Base-by-base conservation (phyloP, 2,797 vertebrate genomes). In the Zalophus californianus region DNA sequence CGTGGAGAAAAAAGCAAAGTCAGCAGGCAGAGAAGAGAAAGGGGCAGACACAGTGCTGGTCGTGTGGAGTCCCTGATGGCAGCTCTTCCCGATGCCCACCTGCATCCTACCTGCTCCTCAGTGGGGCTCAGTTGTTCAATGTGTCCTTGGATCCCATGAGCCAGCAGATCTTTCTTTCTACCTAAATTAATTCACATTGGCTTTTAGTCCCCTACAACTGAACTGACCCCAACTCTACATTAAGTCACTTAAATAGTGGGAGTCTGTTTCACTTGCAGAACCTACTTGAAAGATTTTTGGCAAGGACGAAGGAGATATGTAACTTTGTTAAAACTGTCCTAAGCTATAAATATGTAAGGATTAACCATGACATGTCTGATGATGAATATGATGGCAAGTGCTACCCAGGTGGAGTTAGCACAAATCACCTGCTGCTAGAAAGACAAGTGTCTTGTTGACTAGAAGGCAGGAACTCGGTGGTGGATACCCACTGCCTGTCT, bases 191-290 rank as follows among this genome's bases (percentile, higher is more conserved):
- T 70, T 94, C 64, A 64, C 86, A 79, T 5, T 87, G 88, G 44
- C 70, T 72, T 87, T 60, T 54, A 73, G 72, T 70, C 58, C 56
- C 60, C 92, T 78, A 87, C 13, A 64, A 80, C 27, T 64, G 38
- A 93, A 94, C 54, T 75, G 86, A 96, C 15, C 82, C 44, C 68
- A 78, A 72, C 27, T 29, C 29, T 54, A 29, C 54, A 38, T 92
- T 80, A 70, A 89, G 48, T 79, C 75, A 86, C 68, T 94, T 64
- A 91, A 89, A 95, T 50, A 66, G 25, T n/a, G 27, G 78, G 78
- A 94, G 50, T 77, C 77, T 94, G 64, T 87, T 90, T 94, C 82
- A 83, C 54, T 93, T 95, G 83, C n/a, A 87, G 80, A 82, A 78
- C 90, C 18, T 23, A 73, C 41, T 79, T 87, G 75, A 68, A 79